Conservation (phyloP, 2,888 invertebrate species). For the Agelastica alni region DNA sequence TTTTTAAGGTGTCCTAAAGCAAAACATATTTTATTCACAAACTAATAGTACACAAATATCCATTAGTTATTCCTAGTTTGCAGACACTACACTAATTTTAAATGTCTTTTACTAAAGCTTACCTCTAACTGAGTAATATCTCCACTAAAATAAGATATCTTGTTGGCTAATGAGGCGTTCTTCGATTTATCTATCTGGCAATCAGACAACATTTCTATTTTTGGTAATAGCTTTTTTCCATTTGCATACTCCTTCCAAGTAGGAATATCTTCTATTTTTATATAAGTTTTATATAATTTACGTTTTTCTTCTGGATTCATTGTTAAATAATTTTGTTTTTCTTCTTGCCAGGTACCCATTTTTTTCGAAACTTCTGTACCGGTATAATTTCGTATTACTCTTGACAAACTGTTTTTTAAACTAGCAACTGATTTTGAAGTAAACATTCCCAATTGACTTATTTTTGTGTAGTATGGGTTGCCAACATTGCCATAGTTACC, state of each 20-base stretch:
- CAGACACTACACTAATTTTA: too few species aligned
- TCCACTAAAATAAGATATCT: slow-evolving; percentile 71
- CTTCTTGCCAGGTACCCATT: slow-evolving; percentile 60
- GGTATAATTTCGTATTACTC: neutral
- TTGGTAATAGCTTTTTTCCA: slow-evolving; percentile 49
- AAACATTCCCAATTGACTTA: slow-evolving; percentile 8
- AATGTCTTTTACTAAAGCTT: too few species aligned
- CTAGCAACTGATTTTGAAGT: slow-evolving; percentile 14
- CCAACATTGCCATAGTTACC: neutral
- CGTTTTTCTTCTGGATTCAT: slow-evolving; percentile 63
- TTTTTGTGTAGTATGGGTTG: neutral
- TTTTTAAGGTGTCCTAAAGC: too few species aligned
- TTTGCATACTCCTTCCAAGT: slow-evolving; percentile 63
- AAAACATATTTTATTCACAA: too few species aligned
- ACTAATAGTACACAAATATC: too few species aligned
- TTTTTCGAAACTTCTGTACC: slow-evolving; percentile 34
- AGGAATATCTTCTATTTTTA: slow-evolving; percentile 58
- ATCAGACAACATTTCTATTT: slow-evolving; percentile 46
- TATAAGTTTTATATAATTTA: slow-evolving; percentile 58
- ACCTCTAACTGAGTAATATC: slow-evolving; percentile 83
- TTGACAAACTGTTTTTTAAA: neutral
- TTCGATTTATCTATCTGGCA: slow-evolving; percentile 54
- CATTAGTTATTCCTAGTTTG: too few species aligned
- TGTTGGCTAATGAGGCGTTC: slow-evolving; percentile 61
- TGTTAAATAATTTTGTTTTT: slow-evolving; percentile 61